A percentile compares a stretch with the other conserved stretches of the same genome.
phyloP scores from a whole-genome alignment of 2,113 vertebrate genomes.

The Silurus meridionalis region DNA sequence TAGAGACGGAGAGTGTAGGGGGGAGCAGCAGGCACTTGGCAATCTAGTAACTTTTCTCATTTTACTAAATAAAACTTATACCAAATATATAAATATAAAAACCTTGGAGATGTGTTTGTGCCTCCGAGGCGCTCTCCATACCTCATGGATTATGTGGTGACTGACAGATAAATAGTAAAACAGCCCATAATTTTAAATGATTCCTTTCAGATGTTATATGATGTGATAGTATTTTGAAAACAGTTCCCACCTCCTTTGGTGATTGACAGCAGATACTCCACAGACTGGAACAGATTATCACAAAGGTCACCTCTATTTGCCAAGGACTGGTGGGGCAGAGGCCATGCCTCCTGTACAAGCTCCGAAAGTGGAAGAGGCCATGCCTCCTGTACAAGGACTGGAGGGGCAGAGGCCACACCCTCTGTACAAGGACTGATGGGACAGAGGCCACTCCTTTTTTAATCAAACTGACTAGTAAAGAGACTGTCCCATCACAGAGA shows the following conservation, averaged over 20 bases:
- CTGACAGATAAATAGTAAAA: neutral
- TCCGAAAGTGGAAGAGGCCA: neutral
- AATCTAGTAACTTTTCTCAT: neutral
- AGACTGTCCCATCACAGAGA: neutral
- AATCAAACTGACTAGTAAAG: no score
- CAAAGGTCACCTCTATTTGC: neutral
- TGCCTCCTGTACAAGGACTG: neutral
- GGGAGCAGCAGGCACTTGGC: constrained; percentile 10
- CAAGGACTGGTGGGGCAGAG: neutral
- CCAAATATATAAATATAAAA: neutral
- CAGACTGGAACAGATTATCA: neutral
- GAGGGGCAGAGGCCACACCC: neutral
- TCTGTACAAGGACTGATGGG: neutral
- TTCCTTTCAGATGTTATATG: neutral
- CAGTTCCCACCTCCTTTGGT: neutral
- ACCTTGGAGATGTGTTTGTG: neutral
- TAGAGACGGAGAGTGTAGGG: neutral
- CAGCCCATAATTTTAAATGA: neutral
- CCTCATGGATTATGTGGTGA: neutral
- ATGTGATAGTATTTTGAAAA: neutral
- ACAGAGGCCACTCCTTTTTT: neutral
- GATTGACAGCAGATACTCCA: neutral
- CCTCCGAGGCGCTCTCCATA: neutral
- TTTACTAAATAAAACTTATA: neutral
- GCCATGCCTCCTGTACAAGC: neutral